These are phyloP conservation scores for Andrena fulva DNA, from an alignment of 2,888 invertebrate genomes.

Conservation along the genomic window DNA sequence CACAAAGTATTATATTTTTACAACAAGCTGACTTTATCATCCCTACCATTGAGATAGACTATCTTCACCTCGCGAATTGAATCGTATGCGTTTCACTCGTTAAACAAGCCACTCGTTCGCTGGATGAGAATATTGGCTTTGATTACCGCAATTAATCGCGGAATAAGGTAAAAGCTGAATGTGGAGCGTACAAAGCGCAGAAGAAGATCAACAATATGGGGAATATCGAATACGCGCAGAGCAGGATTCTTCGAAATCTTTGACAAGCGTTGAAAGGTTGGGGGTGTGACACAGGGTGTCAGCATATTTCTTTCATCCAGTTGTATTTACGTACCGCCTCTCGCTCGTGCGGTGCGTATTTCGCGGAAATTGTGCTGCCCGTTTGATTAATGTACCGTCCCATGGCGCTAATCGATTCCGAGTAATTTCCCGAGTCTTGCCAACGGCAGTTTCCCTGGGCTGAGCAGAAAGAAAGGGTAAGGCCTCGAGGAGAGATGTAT, in stretches of 20 bases:
- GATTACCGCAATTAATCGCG: too few species aligned
- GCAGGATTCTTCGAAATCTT: slow-evolving; percentile 6
- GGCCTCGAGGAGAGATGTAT: slow-evolving; percentile 10
- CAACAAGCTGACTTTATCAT: too few species aligned
- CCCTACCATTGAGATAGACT: too few species aligned
- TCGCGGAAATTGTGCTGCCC: slow-evolving; percentile 53
- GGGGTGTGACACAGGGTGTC: not conserved
- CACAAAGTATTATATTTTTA: too few species aligned
- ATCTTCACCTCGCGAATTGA: too few species aligned
- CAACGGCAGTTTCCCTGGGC: slow-evolving; percentile 7
- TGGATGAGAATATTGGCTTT: too few species aligned
- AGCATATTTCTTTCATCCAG: slow-evolving; percentile 40
- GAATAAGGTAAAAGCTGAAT: not conserved
- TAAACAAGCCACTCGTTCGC: too few species aligned
- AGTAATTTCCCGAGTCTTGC: slow-evolving; percentile 62
- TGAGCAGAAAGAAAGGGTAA: slow-evolving; percentile 24
- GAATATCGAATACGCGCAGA: too few species aligned
- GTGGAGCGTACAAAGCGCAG: not conserved
- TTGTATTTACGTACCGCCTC: slow-evolving; percentile 32
- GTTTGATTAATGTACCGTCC: slow-evolving; percentile 72
- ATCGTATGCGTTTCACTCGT: too few species aligned
- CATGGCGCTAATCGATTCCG: slow-evolving; percentile 64
- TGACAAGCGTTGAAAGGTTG: slow-evolving; percentile 10
- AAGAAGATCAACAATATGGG: not conserved
- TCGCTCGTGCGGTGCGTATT: slow-evolving; percentile 45